Evolutionary conservation across 2,797 vertebrate species (phyloP).

Genomic region (Gadopsis bispinosus): DNA sequence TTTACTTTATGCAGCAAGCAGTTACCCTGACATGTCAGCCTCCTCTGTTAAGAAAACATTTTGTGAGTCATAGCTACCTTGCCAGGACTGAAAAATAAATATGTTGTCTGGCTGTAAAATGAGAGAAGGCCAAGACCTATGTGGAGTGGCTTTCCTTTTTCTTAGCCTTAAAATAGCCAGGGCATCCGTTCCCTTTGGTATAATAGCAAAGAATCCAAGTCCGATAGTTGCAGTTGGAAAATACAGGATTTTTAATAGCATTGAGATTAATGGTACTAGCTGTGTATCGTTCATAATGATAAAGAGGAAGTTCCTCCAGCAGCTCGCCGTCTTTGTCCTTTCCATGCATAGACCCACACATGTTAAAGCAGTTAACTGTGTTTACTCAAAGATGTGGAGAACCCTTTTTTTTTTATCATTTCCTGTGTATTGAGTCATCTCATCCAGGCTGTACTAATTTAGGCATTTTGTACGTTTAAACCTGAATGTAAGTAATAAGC

Average conservation of each 20-base stretch:
- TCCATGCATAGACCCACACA: slow-evolving; percentile 28
- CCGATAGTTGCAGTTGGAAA: slow-evolving; percentile 62
- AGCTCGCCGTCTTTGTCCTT: neutral
- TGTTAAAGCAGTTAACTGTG: slow-evolving; percentile 39
- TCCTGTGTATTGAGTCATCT: slow-evolving; percentile 25
- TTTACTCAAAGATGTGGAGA: slow-evolving; percentile 20
- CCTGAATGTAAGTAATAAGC: neutral
- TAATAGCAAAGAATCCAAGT: slow-evolving; percentile 60
- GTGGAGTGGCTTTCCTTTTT: slow-evolving; percentile 45
- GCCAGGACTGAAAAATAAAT: slow-evolving; percentile 53
- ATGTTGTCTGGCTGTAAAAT: slow-evolving; percentile 55
- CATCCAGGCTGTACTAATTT: neutral
- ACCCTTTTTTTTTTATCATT: slow-evolving; percentile 9
- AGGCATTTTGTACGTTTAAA: neutral
- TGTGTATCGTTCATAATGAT: slow-evolving; percentile 18
- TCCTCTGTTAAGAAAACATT: slow-evolving; percentile 48
- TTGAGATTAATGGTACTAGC: slow-evolving; percentile 25
- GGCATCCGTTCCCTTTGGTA: slow-evolving; percentile 49
- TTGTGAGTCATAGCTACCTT: slow-evolving; percentile 55
- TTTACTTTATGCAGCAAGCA: slow-evolving; percentile 12
- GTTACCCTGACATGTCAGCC: slow-evolving; percentile 44
- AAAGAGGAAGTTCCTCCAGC: slow-evolving; percentile 48
- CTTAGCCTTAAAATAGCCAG: slow-evolving; percentile 64
- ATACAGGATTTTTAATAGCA: slow-evolving; percentile 48
- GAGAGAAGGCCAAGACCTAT: slow-evolving; percentile 21